A percentile compares a stretch with the other conserved stretches of the same genome.
Evolutionary conservation across 2,113 vertebrate genomes (phyloP).

Genomic region (Clarias magur): DNA sequence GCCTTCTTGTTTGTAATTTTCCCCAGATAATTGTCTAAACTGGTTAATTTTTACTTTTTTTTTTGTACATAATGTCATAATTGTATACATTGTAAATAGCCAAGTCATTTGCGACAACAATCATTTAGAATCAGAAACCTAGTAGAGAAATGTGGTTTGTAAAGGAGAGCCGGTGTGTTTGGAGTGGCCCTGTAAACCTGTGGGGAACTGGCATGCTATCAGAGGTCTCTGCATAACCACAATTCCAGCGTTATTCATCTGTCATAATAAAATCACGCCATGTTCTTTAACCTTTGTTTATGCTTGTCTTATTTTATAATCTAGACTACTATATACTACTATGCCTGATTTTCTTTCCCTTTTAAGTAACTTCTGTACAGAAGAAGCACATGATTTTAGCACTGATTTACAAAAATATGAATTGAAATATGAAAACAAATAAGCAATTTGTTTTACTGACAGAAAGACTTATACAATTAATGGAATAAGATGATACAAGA

Average conservation of each 20-base stretch:
- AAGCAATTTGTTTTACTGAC: too few relatives aligned
- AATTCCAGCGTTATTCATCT: constrained; percentile 73
- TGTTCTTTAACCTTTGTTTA: constrained; percentile 56
- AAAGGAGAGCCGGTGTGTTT: constrained; percentile 58
- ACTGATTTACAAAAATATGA: background rate
- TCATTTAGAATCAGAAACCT: constrained; percentile 58
- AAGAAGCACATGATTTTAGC: background rate
- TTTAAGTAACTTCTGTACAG: background rate
- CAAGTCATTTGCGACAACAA: constrained; percentile 75
- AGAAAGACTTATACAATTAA: too few relatives aligned
- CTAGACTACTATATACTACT: too few relatives aligned
- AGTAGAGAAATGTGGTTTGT: constrained; percentile 49
- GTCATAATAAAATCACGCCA: constrained; percentile 80
- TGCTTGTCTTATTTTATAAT: constrained; percentile 24
- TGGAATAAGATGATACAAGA: too few relatives aligned
- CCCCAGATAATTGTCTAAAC: constrained; percentile 73
- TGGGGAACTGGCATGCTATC: constrained; percentile 63
- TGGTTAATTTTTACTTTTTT: constrained; percentile 72
- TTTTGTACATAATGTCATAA: constrained; percentile 77
- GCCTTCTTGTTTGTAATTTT: constrained; percentile 73
- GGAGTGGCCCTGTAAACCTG: constrained; percentile 47
- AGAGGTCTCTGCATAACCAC: constrained; percentile 63
- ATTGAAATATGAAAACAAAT: too few relatives aligned
- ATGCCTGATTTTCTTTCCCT: too few relatives aligned
- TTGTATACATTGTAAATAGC: constrained; percentile 81